Base-by-base conservation (phyloP, 2,797 vertebrate species). In the Lepus oiostolus region DNA sequence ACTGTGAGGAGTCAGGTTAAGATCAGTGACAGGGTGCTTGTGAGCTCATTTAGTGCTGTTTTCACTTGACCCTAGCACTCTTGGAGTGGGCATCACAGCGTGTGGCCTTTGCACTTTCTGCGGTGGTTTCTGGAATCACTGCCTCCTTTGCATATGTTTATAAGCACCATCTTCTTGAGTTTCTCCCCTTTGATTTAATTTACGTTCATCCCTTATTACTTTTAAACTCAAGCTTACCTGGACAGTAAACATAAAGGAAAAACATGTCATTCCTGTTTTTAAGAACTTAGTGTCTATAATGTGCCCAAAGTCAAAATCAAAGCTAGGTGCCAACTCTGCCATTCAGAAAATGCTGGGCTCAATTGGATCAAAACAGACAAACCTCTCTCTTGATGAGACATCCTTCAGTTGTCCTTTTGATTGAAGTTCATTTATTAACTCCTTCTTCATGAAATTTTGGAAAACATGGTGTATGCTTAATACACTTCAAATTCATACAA, bases 231-330 rank as follows among this genome's bases (percentile, higher is more conserved):
- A 30, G 7, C 7, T 75, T 89, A 67, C 24, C 85, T 72, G 22
- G 7, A 60, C 35, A 68, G 32, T n/a, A 77, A 67, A 30, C 10
- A 10, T 35, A 81, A 79, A 79, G 26, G 47, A 38, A 62, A 84
- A 84, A 62, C 54, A 58, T 28, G 2, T 4, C 47, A 63, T 30
- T 89, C 0, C 16, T 35, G 16, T 10, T 80, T 87, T 81, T 84
- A 81, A 84, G 21, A 81, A 60, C 0, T 79, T 67, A 5, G 30
- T 32, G 12, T 50, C 7, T 7, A 22, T 38, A 52, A 30, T 62
- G 26, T 88, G 47, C 7, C 10, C 24, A 80, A 86, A 85, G 26
- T 11, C 35, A 65, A 95, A 82, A 11, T 42, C 12, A 67, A 92
- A 75, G 28, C 11, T n/a, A 84, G 26, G 3, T 26, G 38, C 38